Evolutionary conservation across 2,888 invertebrate genomes (phyloP), one percentile per base, ranked within the genome.

Genomic region (Ernsta delagoae): DNA sequence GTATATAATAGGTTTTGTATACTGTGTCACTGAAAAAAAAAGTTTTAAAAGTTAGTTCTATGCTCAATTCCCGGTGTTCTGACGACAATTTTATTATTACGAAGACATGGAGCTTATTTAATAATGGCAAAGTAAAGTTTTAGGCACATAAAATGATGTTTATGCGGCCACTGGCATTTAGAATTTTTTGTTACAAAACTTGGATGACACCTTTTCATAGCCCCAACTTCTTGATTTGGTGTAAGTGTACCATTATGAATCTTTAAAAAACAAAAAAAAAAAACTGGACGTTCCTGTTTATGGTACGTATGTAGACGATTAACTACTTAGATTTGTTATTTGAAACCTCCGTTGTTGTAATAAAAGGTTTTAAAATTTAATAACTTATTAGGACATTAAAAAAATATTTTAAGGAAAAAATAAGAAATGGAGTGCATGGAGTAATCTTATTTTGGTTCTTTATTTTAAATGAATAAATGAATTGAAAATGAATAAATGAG

Each of bases 141-240:
- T 31, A 45, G 11, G 5, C 45, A n/a, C 45, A 45, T 11, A 45
- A 45, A 45, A 50, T 1, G 6, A 16, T 50, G 8, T 53, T 53
- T 24, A 53, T 53, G 53, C 16, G 53, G 53, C 4, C 53, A 53
- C 31, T 53, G 53, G 53, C 53, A 53, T 53, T 53, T 53, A 53
- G 9, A 24, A 4, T 53, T 53, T 53, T 53, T 53, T 53, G 24
- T 9, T 24, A 9, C 8, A 12, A 24, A 53, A 3, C n/a, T 53
- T 5, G 31, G 31, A 53, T 4, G 53, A 53, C 31, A 24, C 31
- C 16, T 16, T 12, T 31, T 53, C 9, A 24, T 31, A 53, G 31
- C 9, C 24, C 4, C 53, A 31, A 8, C 24, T 31, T 24, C 24
- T 24, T 1, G 53, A 24, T 24, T 53, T 3, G 53, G 11, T 53